Base-by-base conservation (phyloP, 2,113 vertebrate species). In the Acanthochromis polyacanthus region DNA sequence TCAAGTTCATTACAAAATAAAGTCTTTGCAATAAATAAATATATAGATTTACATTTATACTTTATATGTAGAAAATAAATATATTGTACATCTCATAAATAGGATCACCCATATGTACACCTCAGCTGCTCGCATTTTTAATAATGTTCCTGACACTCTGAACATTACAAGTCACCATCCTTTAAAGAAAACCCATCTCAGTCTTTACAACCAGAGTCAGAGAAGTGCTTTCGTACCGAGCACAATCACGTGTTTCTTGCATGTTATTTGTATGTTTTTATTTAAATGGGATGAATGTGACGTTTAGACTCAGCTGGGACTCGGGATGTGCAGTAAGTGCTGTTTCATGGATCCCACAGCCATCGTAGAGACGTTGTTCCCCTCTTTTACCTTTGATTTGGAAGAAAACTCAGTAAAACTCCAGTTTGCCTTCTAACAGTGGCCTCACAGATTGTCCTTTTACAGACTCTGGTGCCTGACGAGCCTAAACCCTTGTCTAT, bases 51-150 rank as follows among this genome's bases (percentile, higher is more conserved):
- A 96, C 95, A 97, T 97, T 97, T 96, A 96, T 95, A 97, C 96
- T 96, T 97, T 97, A 97, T 98, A 99, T 96, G 97, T 92, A 91
- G 91, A 95, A 99, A 99, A 99, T 99, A 99, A 99, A 99, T 99
- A 99, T 95, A 95, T 97, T 95, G 96, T 98, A 97, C 96, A 97
- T 96, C 96, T 99, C 93, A 98, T 99, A 99, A 99, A 99, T 99
- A 99, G 94, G 96, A 95, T 95, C 95, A 94, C 96, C 95, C 96
- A 95, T 97, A 96, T 96, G 95, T 96, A 98, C 96, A 97, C 95
- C 95, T 95, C 96, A 94, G 94, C 95, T 95, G 94, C 95, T 95
- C 95, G 94, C 91, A 95, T 95, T 95, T 91, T 95, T 93, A 94
- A 95, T 95, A 95, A 95, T 94, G 94, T 94, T 95, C 92, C 89